Percentiles rank a stretch among this genome's conserved stretches.
Conservation (phyloP, 37 sponge, comb jelly and placozoan species). For the Ianthella basta region DNA sequence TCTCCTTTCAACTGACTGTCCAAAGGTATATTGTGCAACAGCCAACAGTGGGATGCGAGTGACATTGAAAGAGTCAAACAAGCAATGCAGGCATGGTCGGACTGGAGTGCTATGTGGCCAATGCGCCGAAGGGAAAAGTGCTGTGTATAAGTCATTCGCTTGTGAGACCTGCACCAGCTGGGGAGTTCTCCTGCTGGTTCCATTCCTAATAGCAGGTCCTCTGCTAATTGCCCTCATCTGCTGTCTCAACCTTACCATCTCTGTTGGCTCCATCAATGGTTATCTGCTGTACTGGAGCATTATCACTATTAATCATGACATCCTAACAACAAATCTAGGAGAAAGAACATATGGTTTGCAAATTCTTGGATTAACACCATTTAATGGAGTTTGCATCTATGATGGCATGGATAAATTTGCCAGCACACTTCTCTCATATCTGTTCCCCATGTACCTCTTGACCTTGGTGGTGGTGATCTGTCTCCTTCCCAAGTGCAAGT, state of each 20-base stretch:
- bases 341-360: not conserved
- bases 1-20: not conserved
- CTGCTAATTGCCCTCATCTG: slow-evolving; percentile 25
- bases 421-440: slow-evolving; percentile 32
- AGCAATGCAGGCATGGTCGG: slow-evolving; percentile 37
- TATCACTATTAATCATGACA: slow-evolving; percentile 14
- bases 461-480: slow-evolving; percentile 10
- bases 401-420: slow-evolving; percentile 32
- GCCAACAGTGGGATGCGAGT: not conserved
- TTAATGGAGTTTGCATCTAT: slow-evolving; percentile 40
- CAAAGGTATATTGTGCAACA: not conserved
- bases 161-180: slow-evolving; percentile 29
- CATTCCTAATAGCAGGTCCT: slow-evolving; percentile 36
- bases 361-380: slow-evolving; percentile 25
- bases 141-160: slow-evolving; percentile 14
- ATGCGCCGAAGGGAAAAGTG: slow-evolving; percentile 33
- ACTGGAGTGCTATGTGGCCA: slow-evolving; percentile 56
- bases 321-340: not conserved
- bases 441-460: slow-evolving; percentile 50
- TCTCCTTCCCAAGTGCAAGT: slow-evolving; percentile 11
- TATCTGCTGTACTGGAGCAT: slow-evolving; percentile 45
- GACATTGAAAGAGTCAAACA: slow-evolving; percentile 9
- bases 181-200: slow-evolving; percentile 16
- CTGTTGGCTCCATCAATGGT: slow-evolving; percentile 40
- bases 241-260: slow-evolving; percentile 37